phyloP scores from a whole-genome alignment of 2,113 vertebrate genomes.

The Sphaerodactylus townsendi region DNA sequence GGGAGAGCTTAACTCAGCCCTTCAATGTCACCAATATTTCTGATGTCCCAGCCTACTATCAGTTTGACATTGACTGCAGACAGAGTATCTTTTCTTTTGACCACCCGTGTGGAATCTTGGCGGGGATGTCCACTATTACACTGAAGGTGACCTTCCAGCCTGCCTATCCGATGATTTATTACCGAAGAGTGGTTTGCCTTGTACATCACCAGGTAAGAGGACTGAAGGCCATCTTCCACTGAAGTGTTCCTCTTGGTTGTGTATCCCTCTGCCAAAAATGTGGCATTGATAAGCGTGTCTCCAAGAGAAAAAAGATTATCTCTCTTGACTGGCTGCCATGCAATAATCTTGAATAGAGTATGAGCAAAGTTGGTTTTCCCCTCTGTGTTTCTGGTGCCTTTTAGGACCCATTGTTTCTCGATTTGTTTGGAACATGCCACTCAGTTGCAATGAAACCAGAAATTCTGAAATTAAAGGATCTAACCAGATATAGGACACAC shows the following conservation, averaged over 20 bases:
- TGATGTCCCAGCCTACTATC: constrained; percentile 76
- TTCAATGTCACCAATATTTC: constrained; percentile 84
- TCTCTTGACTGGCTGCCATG: neutral
- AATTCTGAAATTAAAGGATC: constrained; percentile 80
- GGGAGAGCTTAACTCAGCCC: constrained; percentile 44
- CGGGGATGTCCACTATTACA: constrained; percentile 62
- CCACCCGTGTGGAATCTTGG: constrained; percentile 76
- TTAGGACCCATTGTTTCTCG: constrained; percentile 87
- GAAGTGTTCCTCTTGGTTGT: neutral
- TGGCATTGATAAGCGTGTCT: accelerated
- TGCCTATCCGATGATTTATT: constrained; percentile 75
- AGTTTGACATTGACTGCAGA: constrained; percentile 85
- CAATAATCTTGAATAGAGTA: neutral
- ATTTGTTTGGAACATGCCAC: constrained; percentile 91
- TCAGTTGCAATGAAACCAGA: constrained; percentile 79
- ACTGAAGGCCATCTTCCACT: neutral
- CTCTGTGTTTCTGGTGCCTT: constrained; percentile 8
- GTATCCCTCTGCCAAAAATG: neutral
- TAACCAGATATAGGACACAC: constrained; percentile 76
- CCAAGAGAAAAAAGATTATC: neutral
- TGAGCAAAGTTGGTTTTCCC: neutral
- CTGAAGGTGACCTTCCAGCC: constrained; percentile 83
- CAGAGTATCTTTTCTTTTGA: constrained; percentile 87
- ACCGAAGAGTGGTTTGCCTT: constrained; percentile 86
- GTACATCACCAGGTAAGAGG: constrained; percentile 86